Evolutionary conservation across 2,797 vertebrate genomes (phyloP), one percentile per base, ranked within the genome.

Genomic region (Craterocephalus amniculus): DNA sequence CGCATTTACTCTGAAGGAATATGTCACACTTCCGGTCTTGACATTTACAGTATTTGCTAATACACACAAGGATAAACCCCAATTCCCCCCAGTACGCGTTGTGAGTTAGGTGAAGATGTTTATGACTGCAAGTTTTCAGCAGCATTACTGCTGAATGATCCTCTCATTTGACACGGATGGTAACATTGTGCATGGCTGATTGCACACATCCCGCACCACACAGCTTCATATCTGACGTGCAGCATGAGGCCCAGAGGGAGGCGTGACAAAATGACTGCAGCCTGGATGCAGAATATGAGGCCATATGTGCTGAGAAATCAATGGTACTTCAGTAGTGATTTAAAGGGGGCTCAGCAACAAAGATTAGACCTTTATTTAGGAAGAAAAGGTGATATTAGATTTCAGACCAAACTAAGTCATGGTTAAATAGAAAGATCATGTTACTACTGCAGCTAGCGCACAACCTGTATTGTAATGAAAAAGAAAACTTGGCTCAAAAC

Each of bases 171-270:
- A 58, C 34, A 77, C 56, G 34, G 49, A 78, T 79, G 67, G 83
- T 83, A 67, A 58, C 71, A 77, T 78, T 56, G 60, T 78, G 69
- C 70, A 83, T 26, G 89, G 72, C 20, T 89, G 78, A 87, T 65
- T 84, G 20, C 77, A 72, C 83, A 56, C 83, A 81, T 85, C 66
- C 64, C 83, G 76, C 83, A 68, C 51, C 85, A 83, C 56, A 84
- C 65, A 83, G 80, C 74, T 78, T 64, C 75, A 69, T 63, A 76
- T 79, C 61, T 80, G 84, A 18, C 40, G 45, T 78, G 68, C 61
- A 81, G 75, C 69, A 63, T 27, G 45, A 24, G 34, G 78, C 68
- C 68, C 54, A 29, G 16, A 52, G 60, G 51, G 14, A 58, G 35
- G 48, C 74, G 60, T 75, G 71, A 68, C 67, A 9, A 0, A 56